These are phyloP conservation scores for Sminthopsis crassicaudata DNA, from an alignment of 2,113 vertebrate genomes.

Conservation along the genomic window DNA sequence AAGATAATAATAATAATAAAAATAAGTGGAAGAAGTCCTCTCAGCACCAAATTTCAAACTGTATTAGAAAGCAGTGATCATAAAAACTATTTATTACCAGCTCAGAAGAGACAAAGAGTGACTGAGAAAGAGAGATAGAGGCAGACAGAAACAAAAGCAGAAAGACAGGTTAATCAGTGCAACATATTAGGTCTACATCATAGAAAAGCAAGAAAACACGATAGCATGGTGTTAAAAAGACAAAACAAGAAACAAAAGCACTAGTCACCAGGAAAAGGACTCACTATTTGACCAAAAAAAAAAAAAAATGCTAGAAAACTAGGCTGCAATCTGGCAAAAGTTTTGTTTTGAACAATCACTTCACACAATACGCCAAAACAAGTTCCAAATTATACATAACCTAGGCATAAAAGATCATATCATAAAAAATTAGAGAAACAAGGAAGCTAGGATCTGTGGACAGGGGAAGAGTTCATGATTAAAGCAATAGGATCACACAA, in stretches of 20 bases:
- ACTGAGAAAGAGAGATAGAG: background rate
- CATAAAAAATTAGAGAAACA: background rate
- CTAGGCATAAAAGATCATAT: background rate
- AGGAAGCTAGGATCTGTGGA: background rate
- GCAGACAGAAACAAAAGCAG: background rate
- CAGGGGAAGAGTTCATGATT: background rate
- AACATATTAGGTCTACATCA: background rate
- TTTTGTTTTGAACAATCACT: background rate
- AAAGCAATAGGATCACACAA: background rate
- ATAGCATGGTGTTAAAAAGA: background rate
- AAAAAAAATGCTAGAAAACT: background rate
- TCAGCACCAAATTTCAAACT: background rate
- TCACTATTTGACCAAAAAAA: background rate
- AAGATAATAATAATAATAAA: background rate
- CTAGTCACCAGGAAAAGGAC: background rate
- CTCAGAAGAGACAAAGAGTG: background rate
- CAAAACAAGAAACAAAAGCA: background rate
- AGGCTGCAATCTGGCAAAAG: background rate
- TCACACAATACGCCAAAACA: background rate
- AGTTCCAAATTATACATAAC: background rate
- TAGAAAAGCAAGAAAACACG: background rate
- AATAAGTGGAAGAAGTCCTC: background rate
- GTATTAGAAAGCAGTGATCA: background rate
- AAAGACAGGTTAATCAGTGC: background rate
- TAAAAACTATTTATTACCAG: background rate